A percentile compares a stretch with the other conserved stretches of the same genome.
Conservation (phyloP, 2,888 invertebrate genomes). For the Nebria salina region DNA sequence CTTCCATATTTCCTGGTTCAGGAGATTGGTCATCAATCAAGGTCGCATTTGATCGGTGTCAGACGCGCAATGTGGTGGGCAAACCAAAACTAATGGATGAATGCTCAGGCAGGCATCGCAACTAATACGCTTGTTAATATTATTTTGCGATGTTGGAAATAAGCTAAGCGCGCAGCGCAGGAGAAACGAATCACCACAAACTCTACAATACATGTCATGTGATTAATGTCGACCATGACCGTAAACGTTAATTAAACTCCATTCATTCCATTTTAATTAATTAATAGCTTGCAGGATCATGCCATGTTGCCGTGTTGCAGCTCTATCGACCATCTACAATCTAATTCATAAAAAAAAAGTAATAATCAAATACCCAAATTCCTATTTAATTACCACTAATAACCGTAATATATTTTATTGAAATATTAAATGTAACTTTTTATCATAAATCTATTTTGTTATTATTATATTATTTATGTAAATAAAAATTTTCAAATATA, state of each 20-base stretch:
- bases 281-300: slow-evolving; percentile 14
- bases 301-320: background rate
- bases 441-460: background rate
- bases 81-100: background rate
- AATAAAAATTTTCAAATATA: background rate
- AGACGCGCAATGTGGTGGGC: background rate
- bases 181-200: background rate
- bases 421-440: background rate
- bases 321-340: background rate
- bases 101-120: background rate
- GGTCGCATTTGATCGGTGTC: background rate
- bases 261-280: slow-evolving; percentile 40
- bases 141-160: background rate
- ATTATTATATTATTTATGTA: background rate
- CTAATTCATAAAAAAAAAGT: background rate
- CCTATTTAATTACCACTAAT: background rate
- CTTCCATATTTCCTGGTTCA: slow-evolving; percentile 1
- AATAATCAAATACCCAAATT: background rate
- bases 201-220: background rate
- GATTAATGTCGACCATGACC: slow-evolving; percentile 1
- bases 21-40: background rate
- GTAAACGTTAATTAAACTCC: slow-evolving; percentile 35
- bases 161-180: background rate
- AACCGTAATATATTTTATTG: too few species aligned
- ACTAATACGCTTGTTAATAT: background rate